phyloP scores from a whole-genome alignment of 2,797 vertebrate species.

The Enteromius fasciolatus region DNA sequence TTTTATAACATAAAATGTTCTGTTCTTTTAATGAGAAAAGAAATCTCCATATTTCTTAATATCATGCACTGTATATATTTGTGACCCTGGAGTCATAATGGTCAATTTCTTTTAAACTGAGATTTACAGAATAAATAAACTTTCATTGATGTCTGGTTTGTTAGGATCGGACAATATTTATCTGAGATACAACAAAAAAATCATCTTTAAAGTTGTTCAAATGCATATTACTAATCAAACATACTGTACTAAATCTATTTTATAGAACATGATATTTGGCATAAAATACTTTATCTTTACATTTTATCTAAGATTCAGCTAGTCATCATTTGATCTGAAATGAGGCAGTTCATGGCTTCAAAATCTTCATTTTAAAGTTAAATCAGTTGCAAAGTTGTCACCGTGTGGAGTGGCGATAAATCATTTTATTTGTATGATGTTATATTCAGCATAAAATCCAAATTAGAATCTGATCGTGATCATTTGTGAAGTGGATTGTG shows the following conservation, averaged over 20 bases:
- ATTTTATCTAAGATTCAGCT: background rate
- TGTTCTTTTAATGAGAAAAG: background rate
- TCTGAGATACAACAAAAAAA: background rate
- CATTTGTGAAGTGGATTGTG: background rate
- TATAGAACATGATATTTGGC: background rate
- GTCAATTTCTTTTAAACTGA: background rate
- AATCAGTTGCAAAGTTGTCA: background rate
- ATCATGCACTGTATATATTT: background rate
- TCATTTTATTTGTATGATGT: background rate
- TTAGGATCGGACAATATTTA: background rate
- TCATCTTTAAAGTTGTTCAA: background rate
- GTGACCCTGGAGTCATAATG: background rate
- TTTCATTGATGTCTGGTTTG: background rate
- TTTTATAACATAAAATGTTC: background rate
- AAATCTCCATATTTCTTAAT: background rate
- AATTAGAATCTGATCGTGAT: background rate
- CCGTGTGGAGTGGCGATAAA: background rate
- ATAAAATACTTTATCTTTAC: background rate
- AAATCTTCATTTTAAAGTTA: background rate
- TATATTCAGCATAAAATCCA: background rate
- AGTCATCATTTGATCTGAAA: background rate
- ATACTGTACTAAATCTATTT: background rate
- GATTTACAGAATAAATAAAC: background rate
- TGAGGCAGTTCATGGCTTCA: background rate
- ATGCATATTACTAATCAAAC: background rate